Evolutionary conservation across 2,113 vertebrate species (phyloP).

Genomic region (Girardinichthys multiradiatus): DNA sequence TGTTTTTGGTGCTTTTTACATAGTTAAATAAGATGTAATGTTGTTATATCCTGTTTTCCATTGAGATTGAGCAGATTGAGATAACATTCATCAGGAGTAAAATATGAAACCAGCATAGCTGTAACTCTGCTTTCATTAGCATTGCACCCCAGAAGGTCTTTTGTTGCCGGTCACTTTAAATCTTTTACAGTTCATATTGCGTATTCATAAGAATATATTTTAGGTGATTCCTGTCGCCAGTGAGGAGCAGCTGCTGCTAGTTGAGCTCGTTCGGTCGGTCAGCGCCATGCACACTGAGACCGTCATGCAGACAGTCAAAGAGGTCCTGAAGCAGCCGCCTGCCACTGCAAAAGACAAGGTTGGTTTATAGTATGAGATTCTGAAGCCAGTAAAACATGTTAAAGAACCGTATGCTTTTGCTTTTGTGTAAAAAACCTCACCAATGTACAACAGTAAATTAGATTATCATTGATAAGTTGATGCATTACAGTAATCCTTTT

Average conservation of each 20-base stretch:
- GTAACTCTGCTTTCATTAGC: too few relatives aligned
- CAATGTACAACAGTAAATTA: not conserved
- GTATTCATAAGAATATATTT: not conserved
- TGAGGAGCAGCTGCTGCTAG: slow-evolving; percentile 94
- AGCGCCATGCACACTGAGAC: slow-evolving; percentile 98
- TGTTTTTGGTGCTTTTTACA: too few relatives aligned
- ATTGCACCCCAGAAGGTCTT: too few relatives aligned
- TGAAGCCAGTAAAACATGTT: not conserved
- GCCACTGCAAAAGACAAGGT: slow-evolving; percentile 98
- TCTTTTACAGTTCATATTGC: not conserved
- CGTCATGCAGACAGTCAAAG: slow-evolving; percentile 98
- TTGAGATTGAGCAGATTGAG: not conserved
- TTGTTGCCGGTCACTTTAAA: not conserved
- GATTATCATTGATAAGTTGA: not conserved
- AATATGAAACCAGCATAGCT: too few relatives aligned
- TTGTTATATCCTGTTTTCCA: too few relatives aligned
- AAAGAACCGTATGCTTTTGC: not conserved
- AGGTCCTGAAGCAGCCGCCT: slow-evolving; percentile 97
- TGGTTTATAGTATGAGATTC: slow-evolving; percentile 19
- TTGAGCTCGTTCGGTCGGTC: slow-evolving; percentile 95
- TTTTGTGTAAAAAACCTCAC: not conserved
- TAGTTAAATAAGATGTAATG: too few relatives aligned
- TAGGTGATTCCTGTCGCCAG: slow-evolving; percentile 95
- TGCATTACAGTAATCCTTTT: not conserved
- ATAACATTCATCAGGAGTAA: not conserved